Conservation (phyloP, 2,113 vertebrate species). For the human region GRCh38 chr7:42480001-42480500, state of each 20-base stretch:
- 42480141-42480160: constrained; percentile 40
- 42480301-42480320: background rate
- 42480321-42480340: background rate
- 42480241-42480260: background rate
- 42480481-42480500: constrained; percentile 61
- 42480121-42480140: constrained; percentile 66
- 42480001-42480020: constrained; percentile 61
- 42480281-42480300: constrained; percentile 50
- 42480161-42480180: background rate
- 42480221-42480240: background rate
- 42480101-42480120: constrained; percentile 44
- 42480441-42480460: background rate
- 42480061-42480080: constrained; percentile 25
- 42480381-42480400: background rate
- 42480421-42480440: background rate
- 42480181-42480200: background rate
- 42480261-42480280: constrained; percentile 35
- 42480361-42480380: background rate
- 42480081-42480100: constrained; percentile 58
- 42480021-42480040: constrained; percentile 51
- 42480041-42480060: constrained; percentile 65
- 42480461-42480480: constrained; percentile 42
- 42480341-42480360: background rate
- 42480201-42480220: constrained; percentile 20
- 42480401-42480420: background rate